Conservation (phyloP, 2,888 invertebrate species). For the Parthenolecanium corni region DNA sequence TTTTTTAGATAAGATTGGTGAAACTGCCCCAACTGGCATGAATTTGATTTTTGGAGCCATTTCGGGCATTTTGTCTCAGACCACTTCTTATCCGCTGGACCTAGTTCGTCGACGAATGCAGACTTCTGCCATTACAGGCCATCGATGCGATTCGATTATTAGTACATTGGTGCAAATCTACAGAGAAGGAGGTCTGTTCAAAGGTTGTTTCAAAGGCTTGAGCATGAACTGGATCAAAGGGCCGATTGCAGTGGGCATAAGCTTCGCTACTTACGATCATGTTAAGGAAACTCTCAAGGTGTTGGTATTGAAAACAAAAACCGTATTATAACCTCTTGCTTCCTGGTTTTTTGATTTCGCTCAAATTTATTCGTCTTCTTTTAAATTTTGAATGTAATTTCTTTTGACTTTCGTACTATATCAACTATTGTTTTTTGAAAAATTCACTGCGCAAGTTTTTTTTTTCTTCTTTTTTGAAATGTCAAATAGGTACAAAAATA, state of each 20-base stretch:
- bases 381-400: constrained; percentile 16
- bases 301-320: constrained; percentile 21
- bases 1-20: constrained; percentile 8
- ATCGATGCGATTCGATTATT: constrained; percentile 46
- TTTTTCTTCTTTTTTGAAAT: too few species aligned
- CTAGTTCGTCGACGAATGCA: constrained; percentile 70
- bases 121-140: constrained; percentile 48
- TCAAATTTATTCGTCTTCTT: background rate
- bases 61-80: constrained; percentile 89
- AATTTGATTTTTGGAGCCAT: constrained; percentile 68
- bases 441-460: too few species aligned
- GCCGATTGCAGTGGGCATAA: constrained; percentile 83
- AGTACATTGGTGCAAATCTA: constrained; percentile 58
- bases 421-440: constrained; percentile 6
- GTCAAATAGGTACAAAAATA: too few species aligned
- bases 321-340: background rate
- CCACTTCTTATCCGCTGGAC: constrained; percentile 91
- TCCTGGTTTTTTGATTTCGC: background rate
- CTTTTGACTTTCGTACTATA: constrained; percentile 2
- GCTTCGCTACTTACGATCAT: constrained; percentile 87
- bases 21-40: constrained; percentile 8
- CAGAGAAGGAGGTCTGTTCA: constrained; percentile 68
- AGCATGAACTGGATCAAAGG: constrained; percentile 99
- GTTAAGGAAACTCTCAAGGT: constrained; percentile 44
- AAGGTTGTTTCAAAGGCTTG: constrained; percentile 95